Evolutionary conservation across 2,797 vertebrate species (phyloP).

Genomic region (Pelobates cultripes): DNA sequence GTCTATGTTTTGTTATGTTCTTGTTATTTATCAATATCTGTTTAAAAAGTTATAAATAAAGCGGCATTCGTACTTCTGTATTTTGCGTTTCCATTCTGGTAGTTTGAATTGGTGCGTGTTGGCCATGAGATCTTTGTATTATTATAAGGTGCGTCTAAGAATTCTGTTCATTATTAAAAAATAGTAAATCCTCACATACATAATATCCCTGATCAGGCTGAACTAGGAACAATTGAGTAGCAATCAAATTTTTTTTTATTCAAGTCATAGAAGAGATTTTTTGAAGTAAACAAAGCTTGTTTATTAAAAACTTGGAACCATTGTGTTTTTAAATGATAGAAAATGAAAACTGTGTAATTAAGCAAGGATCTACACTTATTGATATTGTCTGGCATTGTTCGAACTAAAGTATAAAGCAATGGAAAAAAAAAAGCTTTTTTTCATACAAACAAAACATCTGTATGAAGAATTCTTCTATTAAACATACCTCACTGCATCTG

Average conservation of each 20-base stretch:
- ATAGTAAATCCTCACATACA: too few relatives aligned
- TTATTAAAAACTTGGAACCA: conserved; percentile 19
- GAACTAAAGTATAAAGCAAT: not conserved
- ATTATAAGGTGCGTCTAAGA: too few relatives aligned
- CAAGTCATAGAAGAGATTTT: not conserved
- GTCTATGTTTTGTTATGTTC: too few relatives aligned
- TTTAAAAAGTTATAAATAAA: too few relatives aligned
- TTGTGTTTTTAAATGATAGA: conserved; percentile 1
- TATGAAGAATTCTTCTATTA: conserved; percentile 4
- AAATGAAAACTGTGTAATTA: conserved; percentile 7
- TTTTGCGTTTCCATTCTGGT: too few relatives aligned
- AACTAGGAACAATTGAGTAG: not conserved
- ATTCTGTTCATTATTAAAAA: too few relatives aligned
- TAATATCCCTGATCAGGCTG: not conserved
- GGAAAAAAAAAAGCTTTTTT: not conserved
- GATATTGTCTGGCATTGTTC: conserved; percentile 14
- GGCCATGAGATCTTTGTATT: too few relatives aligned
- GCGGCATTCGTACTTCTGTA: too few relatives aligned
- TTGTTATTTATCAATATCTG: too few relatives aligned
- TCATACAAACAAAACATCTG: not conserved
- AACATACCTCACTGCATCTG: not conserved
- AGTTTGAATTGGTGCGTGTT: too few relatives aligned
- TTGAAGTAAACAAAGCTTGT: conserved; percentile 9
- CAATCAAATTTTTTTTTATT: conserved; percentile 7
- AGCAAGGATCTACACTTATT: conserved; percentile 2